These are phyloP conservation scores for Adelognathus sp. DNA, from an alignment of 2,888 invertebrate species.

Conservation along the genomic window DNA sequence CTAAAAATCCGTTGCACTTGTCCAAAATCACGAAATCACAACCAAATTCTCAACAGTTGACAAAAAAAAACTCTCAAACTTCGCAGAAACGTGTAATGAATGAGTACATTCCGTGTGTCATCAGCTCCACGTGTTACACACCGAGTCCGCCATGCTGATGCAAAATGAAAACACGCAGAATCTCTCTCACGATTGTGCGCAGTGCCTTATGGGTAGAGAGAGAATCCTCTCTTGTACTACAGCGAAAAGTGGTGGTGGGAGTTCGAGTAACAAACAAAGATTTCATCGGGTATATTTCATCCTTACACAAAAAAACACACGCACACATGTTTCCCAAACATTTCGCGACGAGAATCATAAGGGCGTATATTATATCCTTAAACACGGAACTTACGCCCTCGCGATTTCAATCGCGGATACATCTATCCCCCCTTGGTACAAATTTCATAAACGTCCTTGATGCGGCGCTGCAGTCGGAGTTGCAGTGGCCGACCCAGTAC, in stretches of 20 bases:
- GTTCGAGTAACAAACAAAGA: no score
- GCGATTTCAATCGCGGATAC: background rate
- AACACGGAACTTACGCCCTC: no score
- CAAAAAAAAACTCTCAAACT: background rate
- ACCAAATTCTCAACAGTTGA: background rate
- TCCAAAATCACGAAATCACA: background rate
- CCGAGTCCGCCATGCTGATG: conserved; percentile 24
- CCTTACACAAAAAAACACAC: no score
- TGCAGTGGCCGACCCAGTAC: conserved; percentile 26
- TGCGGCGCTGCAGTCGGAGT: conserved; percentile 46
- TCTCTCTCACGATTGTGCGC: background rate
- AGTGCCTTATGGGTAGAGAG: background rate
- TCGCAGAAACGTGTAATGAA: background rate
- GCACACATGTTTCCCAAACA: no score
- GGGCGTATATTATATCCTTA: no score
- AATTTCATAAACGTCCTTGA: conserved; percentile 43
- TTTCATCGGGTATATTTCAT: conserved; percentile 16
- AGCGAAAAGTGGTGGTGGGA: no score
- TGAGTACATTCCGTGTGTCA: background rate
- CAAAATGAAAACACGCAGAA: background rate
- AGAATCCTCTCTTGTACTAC: background rate
- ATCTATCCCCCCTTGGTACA: conserved; percentile 20
- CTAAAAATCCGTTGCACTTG: background rate
- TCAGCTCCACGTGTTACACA: conserved; percentile 18
- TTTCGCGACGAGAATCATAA: no score